Evolutionary conservation across 2,888 invertebrate genomes (phyloP).

Genomic region (Toxonevra muliebris): DNA sequence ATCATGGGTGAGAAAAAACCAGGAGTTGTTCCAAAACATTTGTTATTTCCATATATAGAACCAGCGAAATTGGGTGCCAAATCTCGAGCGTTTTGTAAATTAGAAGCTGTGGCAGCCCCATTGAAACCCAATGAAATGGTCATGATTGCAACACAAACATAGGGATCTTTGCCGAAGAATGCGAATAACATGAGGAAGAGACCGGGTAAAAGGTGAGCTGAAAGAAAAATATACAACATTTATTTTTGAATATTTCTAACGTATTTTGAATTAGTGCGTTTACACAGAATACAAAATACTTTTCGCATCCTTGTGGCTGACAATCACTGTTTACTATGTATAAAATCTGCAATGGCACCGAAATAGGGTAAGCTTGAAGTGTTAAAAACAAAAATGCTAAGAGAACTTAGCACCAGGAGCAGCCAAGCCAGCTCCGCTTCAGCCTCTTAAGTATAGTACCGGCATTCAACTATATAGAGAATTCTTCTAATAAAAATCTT

Average conservation of each 20-base stretch:
- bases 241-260: not conserved
- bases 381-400: too few relatives aligned
- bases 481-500: too few relatives aligned
- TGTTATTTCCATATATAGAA: constrained; percentile 77
- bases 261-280: constrained; percentile 42
- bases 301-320: constrained; percentile 71
- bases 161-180: constrained; percentile 71
- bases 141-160: constrained; percentile 72
- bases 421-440: too few relatives aligned
- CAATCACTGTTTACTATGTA: constrained; percentile 66
- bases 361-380: constrained; percentile 80
- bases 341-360: constrained; percentile 74
- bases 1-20: constrained; percentile 76
- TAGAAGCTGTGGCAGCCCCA: constrained; percentile 71
- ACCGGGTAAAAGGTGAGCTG: constrained; percentile 71
- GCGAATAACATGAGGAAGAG: constrained; percentile 69
- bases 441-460: too few relatives aligned
- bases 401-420: too few relatives aligned
- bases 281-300: constrained; percentile 73
- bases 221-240: not conserved
- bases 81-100: constrained; percentile 74
- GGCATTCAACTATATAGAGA: too few relatives aligned
- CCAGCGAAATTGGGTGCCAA: constrained; percentile 79
- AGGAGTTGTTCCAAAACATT: constrained; percentile 75
- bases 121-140: constrained; percentile 75